These are phyloP conservation scores for Bombus haemorrhoidalis DNA, from an alignment of 1,140 invertebrate species.

Conservation along the genomic window DNA sequence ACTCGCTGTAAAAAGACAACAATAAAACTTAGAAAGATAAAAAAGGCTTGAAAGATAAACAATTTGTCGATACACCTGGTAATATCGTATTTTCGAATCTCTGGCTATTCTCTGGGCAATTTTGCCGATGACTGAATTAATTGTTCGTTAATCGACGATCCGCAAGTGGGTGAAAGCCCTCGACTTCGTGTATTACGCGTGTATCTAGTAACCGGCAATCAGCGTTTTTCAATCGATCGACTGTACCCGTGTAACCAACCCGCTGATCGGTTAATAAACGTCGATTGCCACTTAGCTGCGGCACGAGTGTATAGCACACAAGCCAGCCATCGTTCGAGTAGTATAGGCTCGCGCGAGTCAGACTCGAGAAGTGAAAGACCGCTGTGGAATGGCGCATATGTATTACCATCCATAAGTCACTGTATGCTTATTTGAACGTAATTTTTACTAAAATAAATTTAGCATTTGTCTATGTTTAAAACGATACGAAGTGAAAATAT, in stretches of 20 bases:
- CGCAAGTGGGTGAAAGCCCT: background rate
- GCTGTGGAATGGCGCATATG: background rate
- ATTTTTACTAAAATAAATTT: background rate
- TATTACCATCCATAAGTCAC: background rate
- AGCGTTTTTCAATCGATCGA: conserved; percentile 23
- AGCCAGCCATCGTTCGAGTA: background rate
- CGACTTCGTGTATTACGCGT: background rate
- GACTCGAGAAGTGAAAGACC: background rate
- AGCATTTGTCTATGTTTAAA: too few relatives aligned
- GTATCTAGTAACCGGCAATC: background rate
- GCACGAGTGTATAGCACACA: conserved; percentile 9
- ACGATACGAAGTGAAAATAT: too few relatives aligned
- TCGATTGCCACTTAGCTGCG: conserved; percentile 14
- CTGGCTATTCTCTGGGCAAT: background rate
- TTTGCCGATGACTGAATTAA: background rate
- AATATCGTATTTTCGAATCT: background rate
- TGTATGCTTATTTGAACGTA: background rate
- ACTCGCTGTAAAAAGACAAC: background rate
- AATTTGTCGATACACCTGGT: background rate
- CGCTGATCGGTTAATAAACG: conserved; percentile 11
- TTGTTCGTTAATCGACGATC: background rate
- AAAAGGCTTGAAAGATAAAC: background rate
- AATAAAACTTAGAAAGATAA: background rate
- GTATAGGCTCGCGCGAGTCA: background rate
- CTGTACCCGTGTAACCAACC: background rate